These are phyloP conservation scores for Cyprinus carpio DNA, from an alignment of 2,113 vertebrate species.

Conservation along the genomic window DNA sequence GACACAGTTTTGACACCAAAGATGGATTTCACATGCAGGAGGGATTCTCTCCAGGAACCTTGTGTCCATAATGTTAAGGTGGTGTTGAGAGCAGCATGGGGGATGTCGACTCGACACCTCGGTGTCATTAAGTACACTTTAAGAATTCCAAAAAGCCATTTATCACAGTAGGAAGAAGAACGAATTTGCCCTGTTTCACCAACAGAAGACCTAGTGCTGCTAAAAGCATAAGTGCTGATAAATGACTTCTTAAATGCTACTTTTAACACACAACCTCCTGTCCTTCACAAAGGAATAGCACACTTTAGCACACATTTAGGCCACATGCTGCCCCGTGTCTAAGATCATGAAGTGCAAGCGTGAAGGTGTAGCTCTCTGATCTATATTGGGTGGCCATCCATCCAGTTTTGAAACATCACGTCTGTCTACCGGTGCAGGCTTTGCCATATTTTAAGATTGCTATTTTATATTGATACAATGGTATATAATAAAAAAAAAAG, in stretches of 20 bases:
- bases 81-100: constrained; percentile 53
- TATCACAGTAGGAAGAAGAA: constrained; percentile 65
- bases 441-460: too few relatives aligned
- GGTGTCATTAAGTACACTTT: constrained; percentile 58
- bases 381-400: neutral
- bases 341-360: neutral
- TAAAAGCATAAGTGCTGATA: constrained; percentile 61
- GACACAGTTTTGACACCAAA: constrained; percentile 15
- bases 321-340: constrained; percentile 17
- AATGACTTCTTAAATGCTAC: constrained; percentile 58
- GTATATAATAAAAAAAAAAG: too few relatives aligned
- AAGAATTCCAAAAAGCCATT: constrained; percentile 65
- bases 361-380: neutral
- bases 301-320: constrained; percentile 32
- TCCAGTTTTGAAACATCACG: neutral
- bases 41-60: constrained; percentile 24
- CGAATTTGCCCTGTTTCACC: constrained; percentile 59
- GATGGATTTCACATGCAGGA: constrained; percentile 18
- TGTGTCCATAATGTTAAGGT: constrained; percentile 49
- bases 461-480: too few relatives aligned
- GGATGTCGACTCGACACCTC: constrained; percentile 50
- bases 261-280: constrained; percentile 43
- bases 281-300: constrained; percentile 51
- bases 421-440: neutral
- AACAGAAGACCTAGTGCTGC: constrained; percentile 53